A percentile compares a stretch with the other conserved stretches of the same genome.
Evolutionary conservation across 2,888 invertebrate genomes (phyloP).

Genomic region (Gnatocerus cornutus): DNA sequence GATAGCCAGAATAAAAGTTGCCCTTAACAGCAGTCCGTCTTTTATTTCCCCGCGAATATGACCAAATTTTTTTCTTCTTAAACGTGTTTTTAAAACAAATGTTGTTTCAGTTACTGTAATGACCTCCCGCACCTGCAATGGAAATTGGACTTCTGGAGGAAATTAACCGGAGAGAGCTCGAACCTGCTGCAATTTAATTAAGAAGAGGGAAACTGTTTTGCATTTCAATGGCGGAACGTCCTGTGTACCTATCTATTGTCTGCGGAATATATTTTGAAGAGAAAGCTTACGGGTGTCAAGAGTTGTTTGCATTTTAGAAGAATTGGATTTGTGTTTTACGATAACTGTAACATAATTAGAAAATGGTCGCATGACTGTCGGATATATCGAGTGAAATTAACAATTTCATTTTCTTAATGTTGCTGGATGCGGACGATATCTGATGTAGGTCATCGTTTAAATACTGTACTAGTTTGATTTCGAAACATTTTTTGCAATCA

Average conservation of each 20-base stretch:
- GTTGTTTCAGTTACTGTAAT: constrained; percentile 37
- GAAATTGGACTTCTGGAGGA: constrained; percentile 49
- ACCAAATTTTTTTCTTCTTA: not conserved
- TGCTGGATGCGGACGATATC: not conserved
- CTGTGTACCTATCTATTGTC: constrained; percentile 38
- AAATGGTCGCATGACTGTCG: constrained; percentile 30
- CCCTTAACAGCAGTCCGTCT: constrained; percentile 14
- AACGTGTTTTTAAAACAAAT: constrained; percentile 21
- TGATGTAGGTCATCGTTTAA: not conserved
- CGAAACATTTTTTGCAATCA: not conserved
- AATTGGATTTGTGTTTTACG: constrained; percentile 5
- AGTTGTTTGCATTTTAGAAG: constrained; percentile 22
- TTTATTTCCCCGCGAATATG: constrained; percentile 3
- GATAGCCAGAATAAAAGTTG: constrained; percentile 43
- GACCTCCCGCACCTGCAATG: constrained; percentile 47
- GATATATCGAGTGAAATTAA: constrained; percentile 4
- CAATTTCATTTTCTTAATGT: constrained; percentile 12
- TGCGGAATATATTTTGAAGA: constrained; percentile 44
- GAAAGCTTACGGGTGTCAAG: constrained; percentile 5
- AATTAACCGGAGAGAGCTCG: constrained; percentile 50
- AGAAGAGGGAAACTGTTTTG: constrained; percentile 63
- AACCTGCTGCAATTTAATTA: constrained; percentile 61
- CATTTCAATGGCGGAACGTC: constrained; percentile 59
- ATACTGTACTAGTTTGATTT: not conserved
- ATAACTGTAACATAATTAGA: constrained; percentile 19